A percentile compares a stretch with the other conserved stretches of the same genome.
These are phyloP conservation scores for Odontocolon sp. DNA, from an alignment of 2,888 invertebrate species.

Conservation along the genomic window DNA sequence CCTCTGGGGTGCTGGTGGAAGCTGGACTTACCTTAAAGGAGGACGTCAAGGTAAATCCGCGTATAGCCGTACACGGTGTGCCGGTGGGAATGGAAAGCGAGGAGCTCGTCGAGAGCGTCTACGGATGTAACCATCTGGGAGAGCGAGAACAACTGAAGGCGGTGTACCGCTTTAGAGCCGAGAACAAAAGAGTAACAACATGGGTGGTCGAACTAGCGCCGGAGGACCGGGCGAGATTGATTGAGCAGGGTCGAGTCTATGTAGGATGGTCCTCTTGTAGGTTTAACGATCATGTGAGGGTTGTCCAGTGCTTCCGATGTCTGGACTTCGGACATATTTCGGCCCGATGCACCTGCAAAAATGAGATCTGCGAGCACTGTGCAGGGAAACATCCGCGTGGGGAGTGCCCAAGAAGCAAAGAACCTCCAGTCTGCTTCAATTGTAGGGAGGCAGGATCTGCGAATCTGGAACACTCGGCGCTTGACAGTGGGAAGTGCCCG, in stretches of 20 bases:
- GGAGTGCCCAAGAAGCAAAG: not conserved
- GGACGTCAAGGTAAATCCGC: slow-evolving; percentile 15
- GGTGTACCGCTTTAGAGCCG: not conserved
- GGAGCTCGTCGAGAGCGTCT: not conserved
- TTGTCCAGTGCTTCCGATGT: not conserved
- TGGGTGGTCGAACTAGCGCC: slow-evolving; percentile 3
- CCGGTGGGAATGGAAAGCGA: not conserved
- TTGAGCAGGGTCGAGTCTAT: slow-evolving; percentile 10
- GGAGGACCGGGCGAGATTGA: not conserved
- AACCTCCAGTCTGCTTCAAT: not conserved
- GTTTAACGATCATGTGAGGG: slow-evolving; percentile 49
- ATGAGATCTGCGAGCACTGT: not conserved
- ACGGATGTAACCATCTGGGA: not conserved
- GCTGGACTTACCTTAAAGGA: slow-evolving; percentile 25
- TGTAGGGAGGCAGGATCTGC: not conserved
- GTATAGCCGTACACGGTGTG: slow-evolving; percentile 15
- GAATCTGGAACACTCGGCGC: not conserved
- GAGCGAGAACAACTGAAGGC: not conserved
- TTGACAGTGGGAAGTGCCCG: not conserved
- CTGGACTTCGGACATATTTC: slow-evolving; percentile 1
- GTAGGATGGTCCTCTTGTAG: slow-evolving; percentile 4
- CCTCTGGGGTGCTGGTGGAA: not conserved
- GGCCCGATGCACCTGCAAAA: not conserved
- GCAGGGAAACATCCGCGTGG: not conserved
- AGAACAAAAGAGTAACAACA: not conserved